Evolutionary conservation across 2,888 invertebrate species (phyloP), one percentile per base, ranked within the genome.

Genomic region (Lumbricus terrestris): DNA sequence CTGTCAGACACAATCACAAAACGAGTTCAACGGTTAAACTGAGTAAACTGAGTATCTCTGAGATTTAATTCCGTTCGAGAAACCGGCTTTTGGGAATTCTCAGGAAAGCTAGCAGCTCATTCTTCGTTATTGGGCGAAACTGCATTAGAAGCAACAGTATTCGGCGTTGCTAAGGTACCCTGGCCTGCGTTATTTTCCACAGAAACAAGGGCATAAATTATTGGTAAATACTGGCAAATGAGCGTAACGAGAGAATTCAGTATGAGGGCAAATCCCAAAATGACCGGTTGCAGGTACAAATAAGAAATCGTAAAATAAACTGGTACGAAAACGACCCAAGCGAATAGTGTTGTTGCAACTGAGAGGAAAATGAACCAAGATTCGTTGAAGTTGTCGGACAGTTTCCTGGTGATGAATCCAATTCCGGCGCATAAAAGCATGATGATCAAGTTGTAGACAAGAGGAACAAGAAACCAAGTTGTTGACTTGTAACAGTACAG

Each of bases 381-480:
- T 69, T 92, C 92, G 85, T 91, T 91, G 91, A 91, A 92, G 89
- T 92, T 92, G 35, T 90, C 91, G 29, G 91, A 91, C 40, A 91
- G 90, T 40, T 90, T 90, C 20, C 91, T 47, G n/a, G 91, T 91
- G 88, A 91, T 90, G 83, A 90, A 91, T 15, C 91, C 91, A 83
- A 89, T 89, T 37, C 90, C 85, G 23, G 91, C 89, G 35, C 91
- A 91, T 83, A 91, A 37, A 33, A 90, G 40, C 23, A 91, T 82
- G 33, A 91, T 42, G 47, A 90, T 34, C 18, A 91, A 40, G 89
- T 92, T 92, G 88, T 90, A 90, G 35, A 92, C 91, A 20, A 93
- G 91, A 6, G 93, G 93, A 4, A 92, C 89, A 33, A 93, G 91
- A 33, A 94, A 91, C 47, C 92, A 92, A 16, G 11, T 92, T 93